Evolutionary conservation across 2,888 invertebrate genomes (phyloP).

Genomic region (Nephrotoma guestfalica): DNA sequence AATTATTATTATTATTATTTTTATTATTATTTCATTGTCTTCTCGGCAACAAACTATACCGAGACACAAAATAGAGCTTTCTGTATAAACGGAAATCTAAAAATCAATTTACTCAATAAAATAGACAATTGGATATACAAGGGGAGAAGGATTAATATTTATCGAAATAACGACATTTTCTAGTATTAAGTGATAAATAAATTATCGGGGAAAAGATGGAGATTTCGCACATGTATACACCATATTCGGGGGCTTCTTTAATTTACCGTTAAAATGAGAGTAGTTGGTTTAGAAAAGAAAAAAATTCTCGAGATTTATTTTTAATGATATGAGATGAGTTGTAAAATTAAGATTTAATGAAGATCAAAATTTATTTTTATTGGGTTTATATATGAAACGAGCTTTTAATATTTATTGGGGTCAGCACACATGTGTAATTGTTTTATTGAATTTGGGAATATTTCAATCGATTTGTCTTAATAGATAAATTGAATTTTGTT

Average conservation of each 20-base stretch:
- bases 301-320: background rate
- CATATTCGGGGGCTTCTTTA: background rate
- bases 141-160: background rate
- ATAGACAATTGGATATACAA: background rate
- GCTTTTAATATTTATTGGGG: background rate
- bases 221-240: background rate
- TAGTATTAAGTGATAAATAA: background rate
- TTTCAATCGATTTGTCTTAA: background rate
- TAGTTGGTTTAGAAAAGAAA: background rate
- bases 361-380: background rate
- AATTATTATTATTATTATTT: background rate
- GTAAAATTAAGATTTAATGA: background rate
- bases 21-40: background rate
- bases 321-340: background rate
- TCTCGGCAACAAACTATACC: background rate
- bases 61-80: background rate
- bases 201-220: background rate
- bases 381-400: background rate
- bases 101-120: background rate
- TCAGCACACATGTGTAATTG: background rate
- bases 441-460: background rate
- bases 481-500: background rate
- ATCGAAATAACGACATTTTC: background rate
- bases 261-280: background rate
- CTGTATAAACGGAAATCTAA: background rate